phyloP scores from a whole-genome alignment of 2,888 invertebrate species.

The Stegana nigrithorax region DNA sequence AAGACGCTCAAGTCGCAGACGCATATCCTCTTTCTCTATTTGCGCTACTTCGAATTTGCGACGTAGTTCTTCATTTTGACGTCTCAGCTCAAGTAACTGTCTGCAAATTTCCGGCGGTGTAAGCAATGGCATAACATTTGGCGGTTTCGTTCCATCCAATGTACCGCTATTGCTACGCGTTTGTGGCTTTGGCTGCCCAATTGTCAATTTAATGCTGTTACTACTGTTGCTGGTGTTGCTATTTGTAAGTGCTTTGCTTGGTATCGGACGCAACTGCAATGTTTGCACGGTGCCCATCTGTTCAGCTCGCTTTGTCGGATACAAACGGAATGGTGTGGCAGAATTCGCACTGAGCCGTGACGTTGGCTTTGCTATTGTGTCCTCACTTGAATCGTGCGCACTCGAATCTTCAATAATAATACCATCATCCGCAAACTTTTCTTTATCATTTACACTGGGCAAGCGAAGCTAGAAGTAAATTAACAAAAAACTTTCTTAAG shows the following conservation, averaged over 20 bases:
- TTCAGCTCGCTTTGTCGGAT: conserved; percentile 47
- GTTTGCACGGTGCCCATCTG: conserved; percentile 57
- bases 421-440: not conserved
- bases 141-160: conserved; percentile 29
- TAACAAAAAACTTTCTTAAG: not conserved
- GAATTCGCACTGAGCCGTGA: conserved; percentile 30
- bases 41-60: conserved; percentile 61
- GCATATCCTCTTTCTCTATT: conserved; percentile 64
- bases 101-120: conserved; percentile 64
- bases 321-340: not conserved
- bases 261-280: conserved; percentile 42
- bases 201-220: conserved; percentile 6
- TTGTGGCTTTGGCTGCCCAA: too few species aligned
- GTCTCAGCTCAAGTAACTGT: conserved; percentile 62
- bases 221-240: conserved; percentile 28
- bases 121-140: conserved; percentile 55
- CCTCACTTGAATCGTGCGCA: conserved; percentile 33
- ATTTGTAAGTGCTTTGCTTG: conserved; percentile 31
- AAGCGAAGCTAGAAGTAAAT: conserved; percentile 1
- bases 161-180: conserved; percentile 15
- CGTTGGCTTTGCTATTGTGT: conserved; percentile 30
- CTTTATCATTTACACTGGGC: not conserved
- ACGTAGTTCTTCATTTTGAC: conserved; percentile 62
- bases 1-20: conserved; percentile 59
- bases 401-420: conserved; percentile 10